These are phyloP conservation scores for Parasteatoda tepidariorum DNA, from an alignment of 1,140 invertebrate genomes.

Conservation along the genomic window DNA sequence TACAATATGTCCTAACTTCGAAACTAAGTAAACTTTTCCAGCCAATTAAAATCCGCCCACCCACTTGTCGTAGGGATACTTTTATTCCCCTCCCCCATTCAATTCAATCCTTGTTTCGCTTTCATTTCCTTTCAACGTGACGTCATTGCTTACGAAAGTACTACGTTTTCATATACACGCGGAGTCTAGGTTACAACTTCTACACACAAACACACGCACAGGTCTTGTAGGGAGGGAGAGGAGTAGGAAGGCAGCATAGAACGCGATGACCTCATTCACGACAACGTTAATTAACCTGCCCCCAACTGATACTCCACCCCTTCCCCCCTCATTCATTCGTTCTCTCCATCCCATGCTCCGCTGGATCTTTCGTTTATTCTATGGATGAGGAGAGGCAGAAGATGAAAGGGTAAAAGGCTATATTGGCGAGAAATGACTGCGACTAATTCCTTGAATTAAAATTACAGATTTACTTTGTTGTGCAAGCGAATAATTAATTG, in stretches of 20 bases:
- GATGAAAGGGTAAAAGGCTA: no score
- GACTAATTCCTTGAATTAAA: not conserved
- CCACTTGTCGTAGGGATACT: slow-evolving; percentile 3
- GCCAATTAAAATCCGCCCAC: slow-evolving; percentile 50
- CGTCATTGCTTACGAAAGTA: slow-evolving; percentile 42
- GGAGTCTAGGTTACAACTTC: slow-evolving; percentile 38
- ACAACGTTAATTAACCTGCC: slow-evolving; percentile 49
- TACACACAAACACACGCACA: slow-evolving; percentile 27
- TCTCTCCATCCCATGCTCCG: slow-evolving; percentile 4
- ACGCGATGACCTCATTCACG: slow-evolving; percentile 58
- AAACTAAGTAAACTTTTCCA: slow-evolving; percentile 29
- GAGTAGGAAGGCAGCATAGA: not conserved
- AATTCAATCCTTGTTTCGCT: slow-evolving; percentile 50
- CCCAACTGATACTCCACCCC: not conserved
- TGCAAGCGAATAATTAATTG: no score
- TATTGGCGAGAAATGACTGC: slow-evolving; percentile 7
- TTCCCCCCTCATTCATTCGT: not conserved
- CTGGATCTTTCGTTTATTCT: slow-evolving; percentile 23
- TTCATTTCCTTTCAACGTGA: slow-evolving; percentile 44
- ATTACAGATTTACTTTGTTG: no score
- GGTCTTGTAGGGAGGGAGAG: not conserved
- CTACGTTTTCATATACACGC: slow-evolving; percentile 40
- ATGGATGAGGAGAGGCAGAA: not conserved
- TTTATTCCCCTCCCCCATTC: slow-evolving; percentile 15
- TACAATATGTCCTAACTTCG: no score